Conservation (phyloP, 1,140 invertebrate genomes). For the Aphaenogaster floridana region DNA sequence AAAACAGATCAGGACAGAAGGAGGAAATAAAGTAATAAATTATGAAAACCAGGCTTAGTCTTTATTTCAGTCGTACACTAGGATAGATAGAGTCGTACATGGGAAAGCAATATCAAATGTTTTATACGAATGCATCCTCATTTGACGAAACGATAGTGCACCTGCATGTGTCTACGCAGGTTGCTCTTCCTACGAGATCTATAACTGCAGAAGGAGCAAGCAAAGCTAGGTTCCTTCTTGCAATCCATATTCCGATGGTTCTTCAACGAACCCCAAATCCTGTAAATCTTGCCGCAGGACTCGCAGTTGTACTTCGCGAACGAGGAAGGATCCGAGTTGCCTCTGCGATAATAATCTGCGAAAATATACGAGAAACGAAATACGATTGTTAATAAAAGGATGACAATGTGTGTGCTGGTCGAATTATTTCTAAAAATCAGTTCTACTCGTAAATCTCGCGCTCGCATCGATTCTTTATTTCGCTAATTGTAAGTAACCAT, state of each 20-base stretch:
- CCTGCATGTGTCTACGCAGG: slow-evolving; percentile 53
- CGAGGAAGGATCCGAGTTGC: slow-evolving; percentile 1
- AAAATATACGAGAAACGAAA: slow-evolving; percentile 53
- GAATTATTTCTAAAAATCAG: slow-evolving; percentile 5
- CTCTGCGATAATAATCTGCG: slow-evolving; percentile 50
- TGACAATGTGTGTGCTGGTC: not conserved
- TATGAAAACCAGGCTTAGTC: not conserved
- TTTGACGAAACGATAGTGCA: slow-evolving; percentile 22
- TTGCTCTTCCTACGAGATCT: slow-evolving; percentile 62
- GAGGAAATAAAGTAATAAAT: not conserved
- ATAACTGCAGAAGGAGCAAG: slow-evolving; percentile 76
- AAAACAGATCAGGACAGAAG: not conserved
- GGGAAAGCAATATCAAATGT: not conserved
- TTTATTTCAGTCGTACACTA: slow-evolving; percentile 27
- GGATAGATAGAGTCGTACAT: not conserved
- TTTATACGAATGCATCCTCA: not conserved
- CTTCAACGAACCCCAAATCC: slow-evolving; percentile 68
- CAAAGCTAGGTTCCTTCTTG: slow-evolving; percentile 81
- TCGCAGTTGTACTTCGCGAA: slow-evolving; percentile 30
- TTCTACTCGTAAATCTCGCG: not conserved
- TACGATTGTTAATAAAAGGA: slow-evolving; percentile 10
- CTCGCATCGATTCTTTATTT: slow-evolving; percentile 24
- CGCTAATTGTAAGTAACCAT: not conserved
- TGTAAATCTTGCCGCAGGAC: slow-evolving; percentile 60
- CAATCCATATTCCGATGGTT: slow-evolving; percentile 83